Evolutionary conservation across 2,113 vertebrate genomes (phyloP), one percentile per base, ranked within the genome.

Genomic region (Mesocricetus auratus): DNA sequence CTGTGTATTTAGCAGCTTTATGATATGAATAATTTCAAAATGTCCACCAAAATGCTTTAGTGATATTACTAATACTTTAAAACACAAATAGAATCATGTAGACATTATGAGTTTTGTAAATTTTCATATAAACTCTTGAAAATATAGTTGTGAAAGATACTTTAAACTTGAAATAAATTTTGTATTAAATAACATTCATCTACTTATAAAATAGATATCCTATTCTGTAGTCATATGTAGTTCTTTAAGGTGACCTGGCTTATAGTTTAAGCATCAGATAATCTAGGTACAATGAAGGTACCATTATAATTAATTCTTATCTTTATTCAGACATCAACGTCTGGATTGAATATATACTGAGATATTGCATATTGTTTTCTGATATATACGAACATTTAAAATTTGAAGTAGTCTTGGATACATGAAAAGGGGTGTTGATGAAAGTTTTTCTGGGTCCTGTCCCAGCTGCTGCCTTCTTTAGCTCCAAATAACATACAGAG

Each of bases 131-230:
- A n/a, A n/a, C 9, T 81, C n/a, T 1, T n/a, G 26, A 74, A 64
- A 91, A 73, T 36, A 12, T 62, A 19, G 58, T 10, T 24, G 15
- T 39, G 39, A 86, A 81, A 87, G 8, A 64, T 7, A 89, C 26
- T 93, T 89, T 6, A 83, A 85, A 73, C 8, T 62, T 73, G 8
- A 92, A 88, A 47, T 81, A 33, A 2, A 62, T 86, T 95, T 90
- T 75, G 12, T 78, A 90, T 90, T 11, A 12, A 56, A 64, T 88
- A 2, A 0, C 24, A 71, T 90, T 86, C 73, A 26, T 62, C 68
- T 87, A 36, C 21, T 94, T 82, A 22, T 26, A 56, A 87, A 56
- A 92, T 56, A 75, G 69, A n/a, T 45, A 50, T 89, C 75, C 69
- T 86, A 47, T 1, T 29, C 5, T 79, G n/a, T 31, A 60, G 22